Base-by-base conservation (phyloP, 2,797 vertebrate species). In the Eulemur albifrons region DNA sequence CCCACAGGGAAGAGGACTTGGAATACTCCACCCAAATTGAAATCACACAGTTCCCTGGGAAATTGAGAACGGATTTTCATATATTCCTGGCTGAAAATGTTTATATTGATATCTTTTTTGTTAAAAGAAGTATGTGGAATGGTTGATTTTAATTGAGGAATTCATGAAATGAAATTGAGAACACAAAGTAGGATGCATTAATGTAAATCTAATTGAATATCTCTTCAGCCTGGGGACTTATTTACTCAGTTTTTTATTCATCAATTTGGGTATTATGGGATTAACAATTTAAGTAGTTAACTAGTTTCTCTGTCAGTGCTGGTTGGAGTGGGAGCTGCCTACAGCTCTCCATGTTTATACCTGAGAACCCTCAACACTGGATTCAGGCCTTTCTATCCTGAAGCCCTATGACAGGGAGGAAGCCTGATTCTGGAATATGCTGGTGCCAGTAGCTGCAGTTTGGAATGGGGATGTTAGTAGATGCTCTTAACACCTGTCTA, bases 81-180 rank as follows among this genome's bases (percentile, higher is more conserved):
- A 57, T 43, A 90, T 75, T 94, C 90, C 63, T 67, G 35, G 50
- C 50, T 94, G 82, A 82, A 95, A 85, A 69, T 91, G 57, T 77
- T 63, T 84, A 43, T 84, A 61, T 8, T 75, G 83, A 5, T 67
- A 90, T 35, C 7, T 40, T 65, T 77, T 67, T 89, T 63, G 61
- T 81, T 88, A 59, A 93, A 75, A 80, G 12, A 88, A 87, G 70
- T 77, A 17, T 88, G 54, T 23, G n/a, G 35, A 80, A 63, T 69
- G n/a, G 40, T 35, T 79, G 23, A 65, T 59, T 76, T 93, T 73
- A 94, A 80, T 30, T 14, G 61, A 94, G 72, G 35, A 82, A 93
- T 40, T 93, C 30, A 77, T 70, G 59, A 96, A 77, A 82, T 65
- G 32, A 72, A 95, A 77, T 35, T 70, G 75, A 88, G 59, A 97